Evolutionary conservation across 2,888 invertebrate species (phyloP).

Genomic region (Dorcus hopei): DNA sequence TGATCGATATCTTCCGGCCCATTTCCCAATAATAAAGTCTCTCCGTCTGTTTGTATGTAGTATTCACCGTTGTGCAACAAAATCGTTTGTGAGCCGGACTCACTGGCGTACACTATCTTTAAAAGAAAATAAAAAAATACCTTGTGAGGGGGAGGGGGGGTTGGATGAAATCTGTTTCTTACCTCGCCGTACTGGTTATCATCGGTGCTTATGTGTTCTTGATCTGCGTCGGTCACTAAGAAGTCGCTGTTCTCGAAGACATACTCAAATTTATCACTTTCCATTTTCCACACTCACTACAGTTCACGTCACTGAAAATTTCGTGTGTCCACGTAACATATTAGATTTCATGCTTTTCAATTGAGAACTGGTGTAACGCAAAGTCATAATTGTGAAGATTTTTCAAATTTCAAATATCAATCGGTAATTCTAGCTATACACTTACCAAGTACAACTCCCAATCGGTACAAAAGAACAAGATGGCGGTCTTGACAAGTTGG

Average conservation of each 20-base stretch:
- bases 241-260: slow-evolving; percentile 7
- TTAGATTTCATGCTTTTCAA: neutral
- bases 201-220: slow-evolving; percentile 2
- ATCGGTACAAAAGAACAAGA: slow-evolving; percentile 27
- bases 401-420: slow-evolving; percentile 17
- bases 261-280: slow-evolving; percentile 11
- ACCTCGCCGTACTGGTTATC: slow-evolving; percentile 8
- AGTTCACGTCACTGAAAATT: neutral
- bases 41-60: slow-evolving; percentile 19
- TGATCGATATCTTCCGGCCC: slow-evolving; percentile 9
- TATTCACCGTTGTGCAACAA: slow-evolving; percentile 20
- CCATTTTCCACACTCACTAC: slow-evolving; percentile 2
- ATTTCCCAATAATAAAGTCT: slow-evolving; percentile 18
- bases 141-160: neutral
- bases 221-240: neutral
- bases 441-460: slow-evolving; percentile 15
- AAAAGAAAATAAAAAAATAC: neutral
- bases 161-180: neutral
- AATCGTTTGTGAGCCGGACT: slow-evolving; percentile 7
- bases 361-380: neutral
- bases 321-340: neutral
- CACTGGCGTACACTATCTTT: slow-evolving; percentile 14
- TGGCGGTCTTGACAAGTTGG: slow-evolving; percentile 7
- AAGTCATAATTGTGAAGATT: neutral
- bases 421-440: slow-evolving; percentile 9